Percentiles rank a stretch among this genome's conserved stretches.
Evolutionary conservation across 2,888 invertebrate genomes (phyloP).

Genomic region (Lordiphosa andalusiaca): DNA sequence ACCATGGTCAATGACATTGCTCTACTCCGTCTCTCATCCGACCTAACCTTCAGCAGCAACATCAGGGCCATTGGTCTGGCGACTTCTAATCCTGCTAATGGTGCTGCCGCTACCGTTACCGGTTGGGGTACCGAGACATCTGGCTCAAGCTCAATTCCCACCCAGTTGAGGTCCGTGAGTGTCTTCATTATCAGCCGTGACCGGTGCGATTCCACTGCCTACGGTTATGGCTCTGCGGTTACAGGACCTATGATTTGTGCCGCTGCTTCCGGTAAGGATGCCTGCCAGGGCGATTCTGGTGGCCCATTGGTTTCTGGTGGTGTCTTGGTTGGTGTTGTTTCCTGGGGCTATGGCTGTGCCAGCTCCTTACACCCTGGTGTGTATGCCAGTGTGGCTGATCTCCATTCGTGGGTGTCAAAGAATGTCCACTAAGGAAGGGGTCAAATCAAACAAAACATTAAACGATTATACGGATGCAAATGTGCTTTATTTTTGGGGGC

Average conservation of each 20-base stretch:
- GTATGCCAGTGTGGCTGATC: slow-evolving; percentile 42
- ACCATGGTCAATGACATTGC: slow-evolving; percentile 11
- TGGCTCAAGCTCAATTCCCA: slow-evolving; percentile 44
- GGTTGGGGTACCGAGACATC: slow-evolving; percentile 62
- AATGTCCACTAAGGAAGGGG: not conserved
- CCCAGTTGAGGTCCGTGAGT: slow-evolving; percentile 80
- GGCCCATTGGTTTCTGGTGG: slow-evolving; percentile 30
- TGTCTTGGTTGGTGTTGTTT: slow-evolving; percentile 36
- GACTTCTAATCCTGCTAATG: slow-evolving; percentile 45
- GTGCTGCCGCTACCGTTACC: slow-evolving; percentile 43
- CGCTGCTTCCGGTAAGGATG: slow-evolving; percentile 32
- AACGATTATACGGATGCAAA: no score
- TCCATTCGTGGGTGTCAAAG: slow-evolving; percentile 38
- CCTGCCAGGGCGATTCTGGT: slow-evolving; percentile 44
- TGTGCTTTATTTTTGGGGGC: no score
- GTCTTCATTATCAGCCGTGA: slow-evolving; percentile 78
- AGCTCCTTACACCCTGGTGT: slow-evolving; percentile 56
- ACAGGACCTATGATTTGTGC: slow-evolving; percentile 35
- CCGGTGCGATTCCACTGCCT: slow-evolving; percentile 78
- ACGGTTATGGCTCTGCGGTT: slow-evolving; percentile 60
- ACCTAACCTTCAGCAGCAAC: slow-evolving; percentile 78
- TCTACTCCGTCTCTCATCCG: slow-evolving; percentile 73
- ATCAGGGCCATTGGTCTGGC: slow-evolving; percentile 80
- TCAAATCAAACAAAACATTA: no score
- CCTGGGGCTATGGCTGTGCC: slow-evolving; percentile 69